Evolutionary conservation across 2,797 vertebrate genomes (phyloP), one percentile per base, ranked within the genome.

Genomic region (Coranthus polyacanthus): DNA sequence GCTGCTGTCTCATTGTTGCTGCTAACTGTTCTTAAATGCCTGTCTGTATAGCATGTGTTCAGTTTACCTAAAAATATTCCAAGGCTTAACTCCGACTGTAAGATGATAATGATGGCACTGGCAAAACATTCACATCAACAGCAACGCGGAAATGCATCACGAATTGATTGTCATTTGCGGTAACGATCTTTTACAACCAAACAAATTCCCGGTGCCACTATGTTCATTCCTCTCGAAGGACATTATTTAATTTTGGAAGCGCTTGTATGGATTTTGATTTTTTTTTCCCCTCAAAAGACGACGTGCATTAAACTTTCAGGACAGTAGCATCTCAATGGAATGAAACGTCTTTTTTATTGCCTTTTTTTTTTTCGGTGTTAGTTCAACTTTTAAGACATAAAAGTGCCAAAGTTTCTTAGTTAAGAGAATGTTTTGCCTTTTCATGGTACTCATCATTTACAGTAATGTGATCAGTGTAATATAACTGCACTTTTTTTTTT

Each of bases 361-460:
- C 29, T 32, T 32, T 32, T 9, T 32, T 32, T 32, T 3, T 26
- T 26, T 15, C 2, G 2, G 5, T n/a, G 29, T 37, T n/a, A 24
- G 17, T 26, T 22, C 29, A 3, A 15, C 15, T 15, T 16, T n/a
- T 18, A 20, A 26, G 12, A 41, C 26, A 12, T 6, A 12, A 6
- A 2, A 21, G 50, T 66, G 69, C 74, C 39, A 58, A 74, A 63
- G 16, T 47, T 22, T 2, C n/a, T 20, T n/a, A 11, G 6, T 54
- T 37, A 47, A 44, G 4, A 24, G 13, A 57, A 39, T 32, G 18
- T 20, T 62, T 61, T 88, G 84, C 94, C 91, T 89, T 88, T 93
- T 90, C 90, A 87, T 93, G 91, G 95, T 43, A 92, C 92, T 95
- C 95, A 93, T 95, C 56, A 93, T 94, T 95, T 93, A 58, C 87